These are phyloP conservation scores for Hyperoplus lanceolatus DNA, from an alignment of 2,797 vertebrate species.

Conservation along the genomic window DNA sequence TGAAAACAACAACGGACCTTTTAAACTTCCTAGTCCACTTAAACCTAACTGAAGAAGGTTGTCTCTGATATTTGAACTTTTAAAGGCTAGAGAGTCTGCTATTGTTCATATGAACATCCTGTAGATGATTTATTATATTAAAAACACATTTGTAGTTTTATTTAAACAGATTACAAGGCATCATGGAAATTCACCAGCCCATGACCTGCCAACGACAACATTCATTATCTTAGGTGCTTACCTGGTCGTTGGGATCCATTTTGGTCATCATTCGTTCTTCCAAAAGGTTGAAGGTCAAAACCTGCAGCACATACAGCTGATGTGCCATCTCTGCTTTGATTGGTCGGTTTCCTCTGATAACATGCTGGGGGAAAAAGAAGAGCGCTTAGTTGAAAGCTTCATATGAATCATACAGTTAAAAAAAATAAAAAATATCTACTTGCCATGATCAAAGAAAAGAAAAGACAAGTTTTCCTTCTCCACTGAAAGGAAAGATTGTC, in stretches of 20 bases:
- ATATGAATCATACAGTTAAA: not conserved
- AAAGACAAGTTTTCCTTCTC: not conserved
- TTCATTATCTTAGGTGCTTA: slow-evolving; percentile 38
- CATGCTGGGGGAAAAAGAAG: slow-evolving; percentile 85
- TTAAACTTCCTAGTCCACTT: slow-evolving; percentile 27
- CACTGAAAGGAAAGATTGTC: not conserved
- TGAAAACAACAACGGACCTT: slow-evolving; percentile 12
- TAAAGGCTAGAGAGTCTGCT: slow-evolving; percentile 1
- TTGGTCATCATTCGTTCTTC: slow-evolving; percentile 99
- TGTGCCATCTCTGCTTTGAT: slow-evolving; percentile 99
- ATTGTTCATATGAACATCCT: slow-evolving; percentile 14
- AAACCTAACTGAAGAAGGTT: not conserved
- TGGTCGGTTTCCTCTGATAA: slow-evolving; percentile 96
- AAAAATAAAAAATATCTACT: not conserved
- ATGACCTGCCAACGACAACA: not conserved
- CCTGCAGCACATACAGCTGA: slow-evolving; percentile 97
- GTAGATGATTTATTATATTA: not conserved
- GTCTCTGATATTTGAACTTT: slow-evolving; percentile 8
- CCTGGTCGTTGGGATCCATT: slow-evolving; percentile 99
- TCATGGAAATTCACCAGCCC: not conserved
- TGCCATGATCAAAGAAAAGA: not conserved
- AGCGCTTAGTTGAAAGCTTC: not conserved
- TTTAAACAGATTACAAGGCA: not conserved
- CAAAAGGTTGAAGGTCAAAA: slow-evolving; percentile 97
- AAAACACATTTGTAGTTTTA: not conserved